A percentile compares a stretch with the other conserved stretches of the same genome.
Evolutionary conservation across 2,113 vertebrate species (phyloP).

Genomic region (Odocoileus hemionus): DNA sequence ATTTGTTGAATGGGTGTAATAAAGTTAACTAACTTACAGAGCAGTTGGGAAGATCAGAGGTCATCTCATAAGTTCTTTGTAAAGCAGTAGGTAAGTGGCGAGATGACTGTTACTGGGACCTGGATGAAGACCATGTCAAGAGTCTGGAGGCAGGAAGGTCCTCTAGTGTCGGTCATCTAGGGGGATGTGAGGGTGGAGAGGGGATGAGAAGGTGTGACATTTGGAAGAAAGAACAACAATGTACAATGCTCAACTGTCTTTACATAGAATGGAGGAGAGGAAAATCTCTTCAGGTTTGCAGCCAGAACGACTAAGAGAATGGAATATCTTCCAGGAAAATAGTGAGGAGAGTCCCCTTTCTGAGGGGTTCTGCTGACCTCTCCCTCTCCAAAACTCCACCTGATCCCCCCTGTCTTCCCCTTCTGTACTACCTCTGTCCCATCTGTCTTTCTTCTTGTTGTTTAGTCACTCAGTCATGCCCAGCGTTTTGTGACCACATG

Average conservation of each 20-base stretch:
- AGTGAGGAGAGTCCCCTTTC: not conserved
- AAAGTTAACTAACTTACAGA: not conserved
- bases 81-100: not conserved
- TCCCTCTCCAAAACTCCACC: not conserved
- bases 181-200: not conserved
- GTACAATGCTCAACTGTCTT: accelerated
- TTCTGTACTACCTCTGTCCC: not conserved
- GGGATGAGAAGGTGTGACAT: not conserved
- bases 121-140: not conserved
- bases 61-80: not conserved
- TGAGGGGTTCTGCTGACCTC: not conserved
- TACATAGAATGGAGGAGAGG: not conserved
- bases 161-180: not conserved
- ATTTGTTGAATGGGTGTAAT: not conserved
- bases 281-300: not conserved
- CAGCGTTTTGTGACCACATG: not conserved
- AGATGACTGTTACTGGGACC: too few species aligned
- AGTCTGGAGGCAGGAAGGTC: not conserved
- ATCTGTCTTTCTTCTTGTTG: not conserved
- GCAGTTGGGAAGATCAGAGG: not conserved
- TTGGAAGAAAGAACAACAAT: not conserved
- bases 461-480: not conserved
- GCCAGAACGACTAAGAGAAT: not conserved
- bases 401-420: not conserved
- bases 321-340: not conserved